These are phyloP conservation scores for Drosophila lutescens DNA, from an alignment of 2,888 invertebrate genomes.

Conservation along the genomic window DNA sequence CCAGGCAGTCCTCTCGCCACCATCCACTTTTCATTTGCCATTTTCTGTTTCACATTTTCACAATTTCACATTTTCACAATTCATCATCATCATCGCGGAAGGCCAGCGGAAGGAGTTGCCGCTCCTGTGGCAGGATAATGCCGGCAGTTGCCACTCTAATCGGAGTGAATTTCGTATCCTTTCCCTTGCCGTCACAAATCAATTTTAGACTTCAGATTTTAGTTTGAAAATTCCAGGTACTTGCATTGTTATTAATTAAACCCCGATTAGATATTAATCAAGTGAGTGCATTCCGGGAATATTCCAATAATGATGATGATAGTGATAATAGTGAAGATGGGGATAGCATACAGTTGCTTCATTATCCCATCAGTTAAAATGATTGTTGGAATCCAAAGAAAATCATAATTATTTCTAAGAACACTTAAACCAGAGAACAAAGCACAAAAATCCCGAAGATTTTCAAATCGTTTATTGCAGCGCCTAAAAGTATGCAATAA, in stretches of 20 bases:
- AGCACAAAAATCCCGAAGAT: too few relatives aligned
- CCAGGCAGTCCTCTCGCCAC: slow-evolving; percentile 6
- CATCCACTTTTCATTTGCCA: slow-evolving; percentile 3
- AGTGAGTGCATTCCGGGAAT: slow-evolving; percentile 1
- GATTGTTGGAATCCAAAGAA: too few relatives aligned
- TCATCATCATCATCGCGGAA: slow-evolving; percentile 34
- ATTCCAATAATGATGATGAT: neutral
- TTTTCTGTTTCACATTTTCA: neutral
- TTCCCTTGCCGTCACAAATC: slow-evolving; percentile 4
- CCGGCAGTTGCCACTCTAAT: slow-evolving; percentile 25
- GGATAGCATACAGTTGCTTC: too few relatives aligned
- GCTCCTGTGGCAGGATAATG: slow-evolving; percentile 10
- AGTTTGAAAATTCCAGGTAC: slow-evolving; percentile 1
- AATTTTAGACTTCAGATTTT: slow-evolving; percentile 10
- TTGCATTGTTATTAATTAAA: slow-evolving; percentile 33
- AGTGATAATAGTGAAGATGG: neutral
- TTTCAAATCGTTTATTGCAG: too few relatives aligned
- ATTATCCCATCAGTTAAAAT: too few relatives aligned
- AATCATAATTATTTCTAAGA: too few relatives aligned
- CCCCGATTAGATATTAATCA: slow-evolving; percentile 21
- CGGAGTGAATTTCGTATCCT: slow-evolving; percentile 10
- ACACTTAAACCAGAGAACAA: too few relatives aligned
- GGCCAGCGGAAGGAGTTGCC: neutral
- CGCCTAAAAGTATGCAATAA: too few relatives aligned
- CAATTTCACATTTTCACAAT: slow-evolving; percentile 19